Evolutionary conservation across 2,888 invertebrate genomes (phyloP).

Genomic region (Drosophila greeni): DNA sequence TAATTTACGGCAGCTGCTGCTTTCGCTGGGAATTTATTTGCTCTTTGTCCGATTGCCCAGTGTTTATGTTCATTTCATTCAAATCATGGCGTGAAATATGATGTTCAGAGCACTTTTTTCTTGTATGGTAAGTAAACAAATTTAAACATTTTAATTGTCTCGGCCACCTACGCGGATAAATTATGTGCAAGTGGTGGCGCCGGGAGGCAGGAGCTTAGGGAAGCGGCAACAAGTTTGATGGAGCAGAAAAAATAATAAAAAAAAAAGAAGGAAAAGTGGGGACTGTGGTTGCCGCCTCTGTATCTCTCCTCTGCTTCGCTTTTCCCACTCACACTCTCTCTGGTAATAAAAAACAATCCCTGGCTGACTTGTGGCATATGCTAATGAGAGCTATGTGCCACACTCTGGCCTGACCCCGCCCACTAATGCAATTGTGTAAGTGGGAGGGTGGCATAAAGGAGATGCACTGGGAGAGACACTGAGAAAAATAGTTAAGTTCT

Average conservation of each 20-base stretch:
- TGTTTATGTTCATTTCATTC: conserved; percentile 17
- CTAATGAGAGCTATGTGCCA: conserved; percentile 64
- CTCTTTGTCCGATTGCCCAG: conserved; percentile 11
- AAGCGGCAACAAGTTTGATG: conserved; percentile 24
- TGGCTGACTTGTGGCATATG: conserved; percentile 69
- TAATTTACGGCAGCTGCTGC: conserved; percentile 54
- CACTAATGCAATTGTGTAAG: conserved; percentile 33
- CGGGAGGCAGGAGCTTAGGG: neutral
- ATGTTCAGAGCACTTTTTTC: conserved; percentile 4
- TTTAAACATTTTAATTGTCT: conserved; percentile 64
- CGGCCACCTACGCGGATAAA: conserved; percentile 39
- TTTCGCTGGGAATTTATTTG: conserved; percentile 22
- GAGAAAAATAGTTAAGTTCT: neutral
- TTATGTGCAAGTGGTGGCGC: conserved; percentile 30
- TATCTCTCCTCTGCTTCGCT: neutral
- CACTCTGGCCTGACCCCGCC: conserved; percentile 2
- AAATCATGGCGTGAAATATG: conserved; percentile 23
- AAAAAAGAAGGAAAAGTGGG: conserved; percentile 19
- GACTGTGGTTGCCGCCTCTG: conserved; percentile 13
- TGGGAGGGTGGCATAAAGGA: conserved; percentile 9
- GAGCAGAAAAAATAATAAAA: conserved; percentile 1
- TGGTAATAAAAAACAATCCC: conserved; percentile 44
- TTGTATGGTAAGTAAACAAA: conserved; percentile 51
- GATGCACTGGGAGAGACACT: conserved; percentile 3
- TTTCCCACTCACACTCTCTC: conserved; percentile 26